phyloP scores from a whole-genome alignment of 2,797 vertebrate species.

The Manis javanica region DNA sequence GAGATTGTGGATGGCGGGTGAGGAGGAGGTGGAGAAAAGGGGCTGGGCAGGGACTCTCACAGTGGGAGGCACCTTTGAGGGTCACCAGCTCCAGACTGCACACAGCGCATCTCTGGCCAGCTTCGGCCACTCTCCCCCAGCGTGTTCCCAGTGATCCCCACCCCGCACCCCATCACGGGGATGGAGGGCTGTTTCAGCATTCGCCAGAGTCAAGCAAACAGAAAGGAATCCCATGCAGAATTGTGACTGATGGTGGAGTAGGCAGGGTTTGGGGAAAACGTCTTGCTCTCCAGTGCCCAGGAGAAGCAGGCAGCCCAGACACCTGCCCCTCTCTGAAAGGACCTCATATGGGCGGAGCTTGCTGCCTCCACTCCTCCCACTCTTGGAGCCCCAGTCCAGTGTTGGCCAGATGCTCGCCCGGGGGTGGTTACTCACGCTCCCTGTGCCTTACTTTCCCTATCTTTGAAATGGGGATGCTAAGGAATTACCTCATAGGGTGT shows the following conservation, averaged over 20 bases:
- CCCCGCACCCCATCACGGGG: neutral
- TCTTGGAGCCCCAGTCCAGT: neutral
- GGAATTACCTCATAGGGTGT: neutral
- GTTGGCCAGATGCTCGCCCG: accelerated
- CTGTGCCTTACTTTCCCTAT: neutral
- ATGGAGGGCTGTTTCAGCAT: neutral
- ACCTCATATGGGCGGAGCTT: neutral
- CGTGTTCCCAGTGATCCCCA: neutral
- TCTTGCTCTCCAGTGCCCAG: neutral
- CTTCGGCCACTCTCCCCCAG: neutral
- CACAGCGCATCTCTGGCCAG: neutral
- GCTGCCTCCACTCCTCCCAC: accelerated
- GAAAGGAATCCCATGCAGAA: neutral
- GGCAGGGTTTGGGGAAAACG: neutral
- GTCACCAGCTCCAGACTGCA: neutral
- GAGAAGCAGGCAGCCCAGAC: neutral
- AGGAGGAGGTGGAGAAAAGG: neutral
- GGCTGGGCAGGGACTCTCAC: neutral
- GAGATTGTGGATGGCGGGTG: slow-evolving; percentile 94
- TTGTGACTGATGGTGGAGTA: neutral
- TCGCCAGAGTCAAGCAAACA: neutral
- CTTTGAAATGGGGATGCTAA: neutral
- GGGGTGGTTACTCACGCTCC: neutral
- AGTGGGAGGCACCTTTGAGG: neutral
- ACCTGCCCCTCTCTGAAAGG: neutral